Percentiles rank a stretch among this genome's conserved stretches.
Conservation (phyloP, 2,113 vertebrate species). For the Sander vitreus region DNA sequence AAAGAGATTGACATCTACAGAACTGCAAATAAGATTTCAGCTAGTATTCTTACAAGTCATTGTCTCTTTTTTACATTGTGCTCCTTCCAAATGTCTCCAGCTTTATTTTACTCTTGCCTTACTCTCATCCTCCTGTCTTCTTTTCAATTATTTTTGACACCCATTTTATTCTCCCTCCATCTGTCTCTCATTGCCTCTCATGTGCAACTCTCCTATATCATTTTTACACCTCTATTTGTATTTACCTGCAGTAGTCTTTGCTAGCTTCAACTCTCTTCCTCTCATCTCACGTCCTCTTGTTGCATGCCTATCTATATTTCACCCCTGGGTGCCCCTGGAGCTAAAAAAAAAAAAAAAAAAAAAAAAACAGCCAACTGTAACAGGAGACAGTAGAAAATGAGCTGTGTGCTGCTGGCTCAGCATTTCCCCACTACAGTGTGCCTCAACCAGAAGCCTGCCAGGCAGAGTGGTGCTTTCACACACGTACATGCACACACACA, state of each 20-base stretch:
- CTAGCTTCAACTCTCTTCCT: slow-evolving; percentile 25
- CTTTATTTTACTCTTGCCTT: slow-evolving; percentile 14
- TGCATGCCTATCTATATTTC: slow-evolving; percentile 72
- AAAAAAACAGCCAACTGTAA: slow-evolving; percentile 71
- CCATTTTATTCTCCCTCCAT: slow-evolving; percentile 28
- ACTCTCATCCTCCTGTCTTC: slow-evolving; percentile 1
- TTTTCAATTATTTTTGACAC: slow-evolving; percentile 39
- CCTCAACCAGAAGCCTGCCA: slow-evolving; percentile 67
- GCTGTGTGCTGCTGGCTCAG: slow-evolving; percentile 77
- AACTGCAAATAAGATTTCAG: slow-evolving; percentile 4
- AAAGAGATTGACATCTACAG: neutral
- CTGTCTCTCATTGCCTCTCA: slow-evolving; percentile 21
- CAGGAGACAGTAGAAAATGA: slow-evolving; percentile 76
- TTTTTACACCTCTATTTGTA: slow-evolving; percentile 28
- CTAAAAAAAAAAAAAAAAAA: slow-evolving; percentile 70
- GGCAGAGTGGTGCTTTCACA: slow-evolving; percentile 37
- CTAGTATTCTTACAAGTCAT: neutral
- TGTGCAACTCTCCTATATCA: slow-evolving; percentile 27
- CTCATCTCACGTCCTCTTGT: slow-evolving; percentile 64
- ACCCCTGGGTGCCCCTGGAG: slow-evolving; percentile 76
- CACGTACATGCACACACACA: slow-evolving; percentile 32
- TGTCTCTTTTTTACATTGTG: neutral
- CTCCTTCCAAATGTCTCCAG: neutral
- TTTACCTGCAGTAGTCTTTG: slow-evolving; percentile 29
- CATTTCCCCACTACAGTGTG: slow-evolving; percentile 66